Percentiles rank a stretch among this genome's conserved stretches.
These are phyloP conservation scores for Mesocentrotus franciscanus DNA, from an alignment of 53 echinoderm and acorn worm genomes.

Conservation along the genomic window DNA sequence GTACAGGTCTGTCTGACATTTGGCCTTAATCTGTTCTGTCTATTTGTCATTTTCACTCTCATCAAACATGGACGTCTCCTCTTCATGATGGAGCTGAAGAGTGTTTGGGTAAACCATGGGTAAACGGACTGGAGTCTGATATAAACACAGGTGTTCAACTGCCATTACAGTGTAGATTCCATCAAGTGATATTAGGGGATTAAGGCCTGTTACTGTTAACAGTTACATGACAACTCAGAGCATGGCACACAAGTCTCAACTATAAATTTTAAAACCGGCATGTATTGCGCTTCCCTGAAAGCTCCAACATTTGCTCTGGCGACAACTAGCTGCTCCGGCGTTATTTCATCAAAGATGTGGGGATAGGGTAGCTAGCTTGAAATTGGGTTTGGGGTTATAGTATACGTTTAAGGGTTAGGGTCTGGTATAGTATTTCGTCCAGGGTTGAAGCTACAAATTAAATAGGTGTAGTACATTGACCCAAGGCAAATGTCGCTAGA, in stretches of 20 bases:
- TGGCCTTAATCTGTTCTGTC: constrained; percentile 33
- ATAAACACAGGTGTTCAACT: constrained; percentile 31
- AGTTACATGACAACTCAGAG: constrained; percentile 22
- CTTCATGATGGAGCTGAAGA: neutral
- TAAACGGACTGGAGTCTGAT: neutral
- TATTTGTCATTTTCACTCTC: constrained; percentile 1
- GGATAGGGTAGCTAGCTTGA: too few species aligned
- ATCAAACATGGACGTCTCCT: neutral
- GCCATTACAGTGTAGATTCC: neutral
- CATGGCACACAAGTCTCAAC: neutral
- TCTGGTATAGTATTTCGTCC: too few species aligned
- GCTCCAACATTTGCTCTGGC: too few species aligned
- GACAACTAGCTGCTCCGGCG: too few species aligned
- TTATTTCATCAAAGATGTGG: too few species aligned
- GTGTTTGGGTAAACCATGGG: neutral
- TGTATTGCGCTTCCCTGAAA: too few species aligned
- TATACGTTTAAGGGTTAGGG: too few species aligned
- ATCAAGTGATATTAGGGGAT: constrained; percentile 6
- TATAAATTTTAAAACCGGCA: neutral
- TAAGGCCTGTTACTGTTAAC: constrained; percentile 33
- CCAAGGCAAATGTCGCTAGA: too few species aligned
- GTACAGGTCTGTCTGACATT: neutral
- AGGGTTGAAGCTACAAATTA: too few species aligned
- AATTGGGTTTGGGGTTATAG: too few species aligned
- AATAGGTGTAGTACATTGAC: too few species aligned